A percentile compares a stretch with the other conserved stretches of the same genome.
Conservation (phyloP, 2,113 vertebrate species). For the Chaetops frenatus region DNA sequence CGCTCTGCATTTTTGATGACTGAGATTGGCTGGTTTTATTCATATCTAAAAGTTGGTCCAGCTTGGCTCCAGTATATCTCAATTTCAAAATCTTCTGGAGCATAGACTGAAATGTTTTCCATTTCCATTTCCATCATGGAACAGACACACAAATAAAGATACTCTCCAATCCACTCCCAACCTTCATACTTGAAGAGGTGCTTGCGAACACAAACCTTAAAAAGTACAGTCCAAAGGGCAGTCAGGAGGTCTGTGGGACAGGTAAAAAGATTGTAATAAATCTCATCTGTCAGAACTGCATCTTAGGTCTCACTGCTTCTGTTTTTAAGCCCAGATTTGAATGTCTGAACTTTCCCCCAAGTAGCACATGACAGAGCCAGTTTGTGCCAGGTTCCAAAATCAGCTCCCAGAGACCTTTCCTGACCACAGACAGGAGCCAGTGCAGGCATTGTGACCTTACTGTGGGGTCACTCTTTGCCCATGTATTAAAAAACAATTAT, state of each 20-base stretch:
- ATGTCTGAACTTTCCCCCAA: not conserved
- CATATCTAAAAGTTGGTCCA: not conserved
- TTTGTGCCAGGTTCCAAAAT: slow-evolving; percentile 33
- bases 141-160: not conserved
- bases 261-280: not conserved
- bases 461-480: not conserved
- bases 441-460: not conserved
- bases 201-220: not conserved
- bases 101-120: not conserved
- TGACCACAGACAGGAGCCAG: not conserved
- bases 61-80: not conserved
- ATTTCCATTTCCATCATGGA: not conserved
- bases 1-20: not conserved
- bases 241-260: not conserved
- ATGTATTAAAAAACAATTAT: not conserved
- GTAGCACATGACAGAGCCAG: not conserved
- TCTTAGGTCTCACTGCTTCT: not conserved
- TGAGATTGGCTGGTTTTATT: not conserved
- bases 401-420: not conserved
- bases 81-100: not conserved
- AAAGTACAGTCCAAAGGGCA: not conserved
- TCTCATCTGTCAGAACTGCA: not conserved
- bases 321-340: not conserved
- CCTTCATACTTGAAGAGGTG: not conserved
- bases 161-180: not conserved